Base-by-base conservation (phyloP, 2,113 vertebrate genomes). In the Psettodes erumei region DNA sequence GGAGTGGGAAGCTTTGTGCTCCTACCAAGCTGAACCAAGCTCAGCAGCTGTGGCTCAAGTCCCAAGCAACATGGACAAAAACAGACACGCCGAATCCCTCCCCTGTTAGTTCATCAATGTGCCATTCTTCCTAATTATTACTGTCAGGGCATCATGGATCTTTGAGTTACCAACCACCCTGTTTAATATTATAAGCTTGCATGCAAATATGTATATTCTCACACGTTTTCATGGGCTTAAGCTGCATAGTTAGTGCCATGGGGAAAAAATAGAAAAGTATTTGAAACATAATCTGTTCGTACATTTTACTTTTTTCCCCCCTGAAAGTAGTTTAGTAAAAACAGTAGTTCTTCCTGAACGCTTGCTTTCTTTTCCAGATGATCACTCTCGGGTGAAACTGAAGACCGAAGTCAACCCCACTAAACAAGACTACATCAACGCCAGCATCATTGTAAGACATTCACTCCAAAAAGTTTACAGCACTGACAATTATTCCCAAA, bases 361-460 rank as follows among this genome's bases (percentile, higher is more conserved):
- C 13, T 3, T 35, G 12, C 53, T 54, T 35, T 72, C 63, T 78
- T 37, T 87, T 71, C 16, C 77, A 99, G 98, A 99, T 71, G 97
- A 99, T 84, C 98, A 99, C 0, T 89, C 95, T 2, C 94, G 97
- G n/a, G 96, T 99, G 91, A 98, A 98, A 87, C 93, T 99, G 93
- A 99, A 97, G 91, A 89, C 93, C 0, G 97, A 99, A 56, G 93
- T 91, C 58, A 98, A 95, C 79, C 89, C 96, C 0, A 96, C 88
- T 70, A 96, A 95, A 83, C 96, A 96, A 0, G 98, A 99, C 81
- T 99, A 97, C 91, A 97, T 99, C 92, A 99, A 99, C 0, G 98
- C 98, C 89, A 99, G 98, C 83, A 95, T 95, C 0, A 96, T 99
- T 0, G 98, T 99, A 93, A 96, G 97, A 69, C 4, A 42, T 33